These are phyloP conservation scores for Neoniphon sammara DNA, from an alignment of 2,797 vertebrate genomes.

Conservation along the genomic window DNA sequence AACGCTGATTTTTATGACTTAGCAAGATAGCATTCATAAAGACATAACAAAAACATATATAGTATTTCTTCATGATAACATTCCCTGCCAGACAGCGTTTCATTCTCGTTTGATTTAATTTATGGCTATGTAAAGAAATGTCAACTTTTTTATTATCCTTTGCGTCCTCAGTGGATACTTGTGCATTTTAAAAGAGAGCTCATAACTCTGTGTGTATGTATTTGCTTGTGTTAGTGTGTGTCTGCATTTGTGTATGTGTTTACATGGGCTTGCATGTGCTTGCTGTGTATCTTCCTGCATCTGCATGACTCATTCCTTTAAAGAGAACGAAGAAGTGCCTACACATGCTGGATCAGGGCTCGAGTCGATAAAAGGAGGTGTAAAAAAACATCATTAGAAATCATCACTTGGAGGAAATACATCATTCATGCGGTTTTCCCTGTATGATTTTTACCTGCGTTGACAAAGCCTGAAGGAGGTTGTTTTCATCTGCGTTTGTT, in stretches of 20 bases:
- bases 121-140: too few species aligned
- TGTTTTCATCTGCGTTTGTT: too few species aligned
- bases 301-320: not conserved
- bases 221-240: conserved; percentile 14
- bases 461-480: too few species aligned
- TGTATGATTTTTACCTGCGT: too few species aligned
- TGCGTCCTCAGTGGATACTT: not conserved
- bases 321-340: not conserved
- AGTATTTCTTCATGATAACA: too few species aligned
- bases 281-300: not conserved
- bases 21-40: not conserved
- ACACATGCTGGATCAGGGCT: not conserved
- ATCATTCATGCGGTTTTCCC: not conserved
- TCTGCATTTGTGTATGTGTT: conserved; percentile 11
- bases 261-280: conserved; percentile 18
- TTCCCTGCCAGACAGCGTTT: too few species aligned
- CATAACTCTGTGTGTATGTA: not conserved
- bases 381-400: not conserved
- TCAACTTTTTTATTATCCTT: not conserved
- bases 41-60: too few species aligned
- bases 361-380: not conserved
- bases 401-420: not conserved
- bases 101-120: too few species aligned
- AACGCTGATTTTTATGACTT: not conserved
- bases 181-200: not conserved